Evolutionary conservation across 2,888 invertebrate genomes (phyloP).

Genomic region (Dolomedes plantarius): DNA sequence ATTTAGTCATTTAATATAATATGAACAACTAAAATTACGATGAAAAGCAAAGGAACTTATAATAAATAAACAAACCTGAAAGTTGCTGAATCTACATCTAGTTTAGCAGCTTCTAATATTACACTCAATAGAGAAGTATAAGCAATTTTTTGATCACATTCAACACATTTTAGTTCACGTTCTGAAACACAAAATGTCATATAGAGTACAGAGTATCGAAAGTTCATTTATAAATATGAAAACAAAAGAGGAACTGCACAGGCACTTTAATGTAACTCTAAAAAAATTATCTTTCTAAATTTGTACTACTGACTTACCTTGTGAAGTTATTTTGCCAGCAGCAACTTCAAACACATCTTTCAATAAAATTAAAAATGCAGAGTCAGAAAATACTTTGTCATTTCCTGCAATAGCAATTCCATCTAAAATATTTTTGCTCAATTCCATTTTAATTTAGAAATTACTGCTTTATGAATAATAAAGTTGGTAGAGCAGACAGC

Average conservation of each 20-base stretch:
- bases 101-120: slow-evolving; percentile 54
- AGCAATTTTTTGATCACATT: slow-evolving; percentile 20
- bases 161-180: neutral
- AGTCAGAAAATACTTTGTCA: slow-evolving; percentile 34
- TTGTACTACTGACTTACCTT: too few relatives aligned
- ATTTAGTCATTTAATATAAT: too few relatives aligned
- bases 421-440: slow-evolving; percentile 33
- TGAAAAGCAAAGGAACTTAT: too few relatives aligned
- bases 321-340: neutral
- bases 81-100: slow-evolving; percentile 34
- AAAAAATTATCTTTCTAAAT: too few relatives aligned
- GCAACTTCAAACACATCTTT: slow-evolving; percentile 29
- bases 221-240: too few relatives aligned
- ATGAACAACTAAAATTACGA: too few relatives aligned
- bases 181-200: neutral
- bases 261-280: too few relatives aligned
- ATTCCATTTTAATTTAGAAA: slow-evolving; percentile 34
- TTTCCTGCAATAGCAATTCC: slow-evolving; percentile 28
- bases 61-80: slow-evolving; percentile 44
- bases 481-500: neutral
- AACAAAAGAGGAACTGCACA: too few relatives aligned
- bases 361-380: slow-evolving; percentile 5
- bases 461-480: too few relatives aligned
- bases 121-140: slow-evolving; percentile 36
- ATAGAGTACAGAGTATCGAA: too few relatives aligned